Percentiles rank a stretch among this genome's conserved stretches.
These are phyloP conservation scores for Sebastes fasciatus DNA, from an alignment of 2,113 vertebrate genomes.

Conservation along the genomic window DNA sequence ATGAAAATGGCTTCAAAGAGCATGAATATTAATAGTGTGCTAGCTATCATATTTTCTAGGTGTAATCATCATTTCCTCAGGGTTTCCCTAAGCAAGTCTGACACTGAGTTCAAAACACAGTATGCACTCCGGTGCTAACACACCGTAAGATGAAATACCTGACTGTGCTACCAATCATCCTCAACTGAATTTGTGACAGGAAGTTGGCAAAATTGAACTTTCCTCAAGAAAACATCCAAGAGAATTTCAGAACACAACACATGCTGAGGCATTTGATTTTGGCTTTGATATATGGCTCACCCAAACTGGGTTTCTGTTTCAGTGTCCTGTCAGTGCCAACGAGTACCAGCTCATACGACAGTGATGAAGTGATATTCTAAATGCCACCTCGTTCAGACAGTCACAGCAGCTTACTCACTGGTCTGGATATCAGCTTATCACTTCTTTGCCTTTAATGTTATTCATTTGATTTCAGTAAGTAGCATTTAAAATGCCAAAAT, in stretches of 20 bases:
- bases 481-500: background rate
- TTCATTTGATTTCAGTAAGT: background rate
- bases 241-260: conserved; percentile 27
- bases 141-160: conserved; percentile 77
- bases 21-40: conserved; percentile 82
- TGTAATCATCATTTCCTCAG: conserved; percentile 81
- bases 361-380: background rate
- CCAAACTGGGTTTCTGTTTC: background rate
- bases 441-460: background rate
- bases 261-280: conserved; percentile 3
- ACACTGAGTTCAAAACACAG: conserved; percentile 79
- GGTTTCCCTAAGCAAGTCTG: conserved; percentile 77
- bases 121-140: conserved; percentile 63
- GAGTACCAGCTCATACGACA: background rate
- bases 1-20: conserved; percentile 83
- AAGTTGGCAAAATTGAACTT: conserved; percentile 53
- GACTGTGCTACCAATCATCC: conserved; percentile 59
- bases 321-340: background rate
- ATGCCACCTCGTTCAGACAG: background rate
- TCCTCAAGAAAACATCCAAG: conserved; percentile 41
- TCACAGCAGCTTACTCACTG: background rate
- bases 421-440: background rate
- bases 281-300: background rate
- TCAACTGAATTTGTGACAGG: conserved; percentile 57
- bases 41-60: conserved; percentile 67